Evolutionary conservation across 2,113 vertebrate species (phyloP).

Genomic region (Cettia cetti): DNA sequence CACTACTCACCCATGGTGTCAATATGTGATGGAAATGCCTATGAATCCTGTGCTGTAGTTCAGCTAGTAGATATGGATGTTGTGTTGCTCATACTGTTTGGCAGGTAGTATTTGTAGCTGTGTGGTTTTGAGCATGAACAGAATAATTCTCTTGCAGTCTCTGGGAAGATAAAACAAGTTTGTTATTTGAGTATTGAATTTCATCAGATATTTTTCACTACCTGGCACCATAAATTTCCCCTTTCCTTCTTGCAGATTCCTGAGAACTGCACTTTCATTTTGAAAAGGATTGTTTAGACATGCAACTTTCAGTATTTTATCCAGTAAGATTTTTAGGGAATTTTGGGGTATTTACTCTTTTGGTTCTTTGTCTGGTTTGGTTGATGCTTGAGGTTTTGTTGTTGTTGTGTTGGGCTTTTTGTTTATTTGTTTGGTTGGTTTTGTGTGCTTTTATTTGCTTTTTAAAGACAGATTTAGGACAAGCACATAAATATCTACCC

Average conservation of each 20-base stretch:
- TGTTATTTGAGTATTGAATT: not conserved
- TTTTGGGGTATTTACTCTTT: not conserved
- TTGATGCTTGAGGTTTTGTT: not conserved
- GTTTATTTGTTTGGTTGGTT: not conserved
- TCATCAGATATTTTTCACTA: not conserved
- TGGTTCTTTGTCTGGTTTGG: not conserved
- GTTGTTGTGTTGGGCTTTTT: not conserved
- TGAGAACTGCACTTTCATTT: constrained; percentile 26
- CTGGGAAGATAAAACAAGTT: not conserved
- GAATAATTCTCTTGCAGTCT: not conserved
- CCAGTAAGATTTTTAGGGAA: not conserved
- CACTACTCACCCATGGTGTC: not conserved
- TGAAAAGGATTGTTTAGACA: not conserved
- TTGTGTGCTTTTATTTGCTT: not conserved
- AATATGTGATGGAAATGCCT: not conserved
- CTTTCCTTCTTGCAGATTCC: not conserved
- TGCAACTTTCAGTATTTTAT: not conserved
- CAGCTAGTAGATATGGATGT: not conserved
- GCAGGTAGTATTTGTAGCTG: not conserved
- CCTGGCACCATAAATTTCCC: not conserved
- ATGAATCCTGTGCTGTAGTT: not conserved
- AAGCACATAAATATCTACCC: not conserved
- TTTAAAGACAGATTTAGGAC: not conserved
- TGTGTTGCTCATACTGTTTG: not conserved
- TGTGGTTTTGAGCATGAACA: not conserved